Conservation (phyloP, 1,140 invertebrate genomes). For the Pseudomyrmex gracilis region DNA sequence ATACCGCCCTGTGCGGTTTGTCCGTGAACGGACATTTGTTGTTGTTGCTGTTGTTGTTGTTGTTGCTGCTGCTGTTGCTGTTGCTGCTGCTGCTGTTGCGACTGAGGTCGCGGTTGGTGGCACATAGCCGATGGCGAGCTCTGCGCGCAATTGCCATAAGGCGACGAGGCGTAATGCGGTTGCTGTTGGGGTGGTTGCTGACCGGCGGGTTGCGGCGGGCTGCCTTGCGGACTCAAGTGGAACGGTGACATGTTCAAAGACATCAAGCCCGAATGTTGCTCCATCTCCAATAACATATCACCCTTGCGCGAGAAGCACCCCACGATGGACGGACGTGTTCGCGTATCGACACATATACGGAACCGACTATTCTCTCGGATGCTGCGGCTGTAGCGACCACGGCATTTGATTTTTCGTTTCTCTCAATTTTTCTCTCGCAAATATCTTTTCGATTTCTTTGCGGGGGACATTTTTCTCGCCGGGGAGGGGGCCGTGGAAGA, state of each 20-base stretch:
- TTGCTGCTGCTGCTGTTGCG: slow-evolving; percentile 64
- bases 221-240: slow-evolving; percentile 90
- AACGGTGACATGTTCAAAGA: slow-evolving; percentile 94
- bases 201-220: slow-evolving; percentile 84
- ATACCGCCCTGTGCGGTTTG: slow-evolving; percentile 76
- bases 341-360: slow-evolving; percentile 75
- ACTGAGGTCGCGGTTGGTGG: slow-evolving; percentile 76
- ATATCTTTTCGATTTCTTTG: not conserved
- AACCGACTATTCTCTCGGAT: slow-evolving; percentile 9
- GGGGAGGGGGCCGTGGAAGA: no score
- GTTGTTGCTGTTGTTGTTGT: slow-evolving; percentile 64
- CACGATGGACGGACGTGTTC: slow-evolving; percentile 67
- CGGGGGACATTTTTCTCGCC: no score
- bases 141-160: slow-evolving; percentile 80
- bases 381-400: not conserved
- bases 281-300: slow-evolving; percentile 93
- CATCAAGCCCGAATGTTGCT: slow-evolving; percentile 93
- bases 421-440: not conserved
- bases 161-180: slow-evolving; percentile 77
- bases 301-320: slow-evolving; percentile 82
- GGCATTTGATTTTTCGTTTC: not conserved
- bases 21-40: slow-evolving; percentile 70
- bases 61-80: slow-evolving; percentile 67
- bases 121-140: slow-evolving; percentile 83
- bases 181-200: slow-evolving; percentile 75